Percentiles rank a stretch among this genome's conserved stretches.
Conservation (phyloP, 2,113 vertebrate species). For the Bolborhynchus lineola region DNA sequence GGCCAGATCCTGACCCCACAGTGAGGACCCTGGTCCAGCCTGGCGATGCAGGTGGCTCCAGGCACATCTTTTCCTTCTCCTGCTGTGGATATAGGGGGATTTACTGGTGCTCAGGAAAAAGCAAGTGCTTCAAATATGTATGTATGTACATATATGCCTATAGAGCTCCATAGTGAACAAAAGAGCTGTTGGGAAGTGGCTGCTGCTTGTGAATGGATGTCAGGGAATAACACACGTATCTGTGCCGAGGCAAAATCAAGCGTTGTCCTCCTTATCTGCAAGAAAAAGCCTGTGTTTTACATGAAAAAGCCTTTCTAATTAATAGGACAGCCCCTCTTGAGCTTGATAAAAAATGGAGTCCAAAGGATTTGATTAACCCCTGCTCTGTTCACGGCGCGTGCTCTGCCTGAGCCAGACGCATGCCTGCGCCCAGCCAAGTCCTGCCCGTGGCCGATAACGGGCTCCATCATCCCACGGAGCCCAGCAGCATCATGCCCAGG, state of each 20-base stretch:
- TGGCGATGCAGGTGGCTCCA: not conserved
- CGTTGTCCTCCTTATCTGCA: slow-evolving; percentile 19
- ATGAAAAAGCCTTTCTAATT: slow-evolving; percentile 60
- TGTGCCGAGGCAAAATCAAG: not conserved
- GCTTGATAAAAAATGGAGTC: slow-evolving; percentile 33
- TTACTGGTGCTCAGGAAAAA: not conserved
- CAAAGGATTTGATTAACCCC: slow-evolving; percentile 59
- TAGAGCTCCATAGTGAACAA: not conserved
- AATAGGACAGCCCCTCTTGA: slow-evolving; percentile 44
- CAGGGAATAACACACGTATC: not conserved
- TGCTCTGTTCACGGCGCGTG: not conserved
- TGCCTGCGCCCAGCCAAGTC: not conserved
- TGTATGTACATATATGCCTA: not conserved
- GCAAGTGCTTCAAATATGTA: not conserved
- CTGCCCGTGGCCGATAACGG: not conserved
- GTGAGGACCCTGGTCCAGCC: not conserved
- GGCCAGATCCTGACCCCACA: not conserved
- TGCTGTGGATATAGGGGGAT: not conserved
- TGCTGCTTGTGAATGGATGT: slow-evolving; percentile 13
- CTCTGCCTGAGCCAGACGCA: not conserved
- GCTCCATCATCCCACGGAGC: not conserved
- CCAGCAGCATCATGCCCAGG: rapidly evolving
- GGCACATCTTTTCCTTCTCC: not conserved
- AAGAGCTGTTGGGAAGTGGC: slow-evolving; percentile 18
- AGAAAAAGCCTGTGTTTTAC: slow-evolving; percentile 21